phyloP scores from a whole-genome alignment of 2,797 vertebrate genomes.

The Poliocrania exsul region DNA sequence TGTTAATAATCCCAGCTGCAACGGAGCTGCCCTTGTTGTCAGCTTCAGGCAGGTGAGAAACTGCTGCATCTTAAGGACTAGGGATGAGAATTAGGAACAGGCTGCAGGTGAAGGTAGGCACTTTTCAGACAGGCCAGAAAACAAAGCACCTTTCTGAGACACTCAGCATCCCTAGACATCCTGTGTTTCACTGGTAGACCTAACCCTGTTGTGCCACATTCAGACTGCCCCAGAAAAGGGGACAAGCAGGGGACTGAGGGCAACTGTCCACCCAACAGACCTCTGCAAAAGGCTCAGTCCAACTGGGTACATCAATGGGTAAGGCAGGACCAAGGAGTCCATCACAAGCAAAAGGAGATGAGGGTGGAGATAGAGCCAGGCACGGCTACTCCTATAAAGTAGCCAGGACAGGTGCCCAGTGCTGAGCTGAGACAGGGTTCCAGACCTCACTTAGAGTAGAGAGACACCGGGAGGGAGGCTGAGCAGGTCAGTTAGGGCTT shows the following conservation, averaged over 20 bases:
- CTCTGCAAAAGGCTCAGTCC: not conserved
- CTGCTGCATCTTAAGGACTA: not conserved
- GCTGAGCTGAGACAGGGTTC: not conserved
- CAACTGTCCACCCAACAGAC: not conserved
- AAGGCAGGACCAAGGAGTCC: not conserved
- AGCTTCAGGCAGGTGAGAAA: not conserved
- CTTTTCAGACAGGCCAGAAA: not conserved
- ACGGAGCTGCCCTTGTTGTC: not conserved
- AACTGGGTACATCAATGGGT: not conserved
- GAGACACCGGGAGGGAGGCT: not conserved
- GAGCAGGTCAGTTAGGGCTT: not conserved
- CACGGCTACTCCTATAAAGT: rapidly evolving
- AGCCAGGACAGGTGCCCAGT: not conserved
- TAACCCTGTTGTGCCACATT: rapidly evolving
- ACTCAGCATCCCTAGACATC: not conserved
- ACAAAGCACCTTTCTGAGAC: not conserved
- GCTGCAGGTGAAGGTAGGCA: not conserved
- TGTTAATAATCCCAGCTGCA: not conserved
- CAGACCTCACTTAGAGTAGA: not conserved
- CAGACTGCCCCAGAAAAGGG: not conserved
- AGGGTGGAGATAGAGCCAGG: not conserved
- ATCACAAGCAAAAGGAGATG: not conserved
- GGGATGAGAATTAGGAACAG: not conserved
- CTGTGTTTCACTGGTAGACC: not conserved
- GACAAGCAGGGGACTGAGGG: not conserved